These are phyloP conservation scores for Pheosia gnoma DNA, from an alignment of 2,888 invertebrate species.

Conservation along the genomic window DNA sequence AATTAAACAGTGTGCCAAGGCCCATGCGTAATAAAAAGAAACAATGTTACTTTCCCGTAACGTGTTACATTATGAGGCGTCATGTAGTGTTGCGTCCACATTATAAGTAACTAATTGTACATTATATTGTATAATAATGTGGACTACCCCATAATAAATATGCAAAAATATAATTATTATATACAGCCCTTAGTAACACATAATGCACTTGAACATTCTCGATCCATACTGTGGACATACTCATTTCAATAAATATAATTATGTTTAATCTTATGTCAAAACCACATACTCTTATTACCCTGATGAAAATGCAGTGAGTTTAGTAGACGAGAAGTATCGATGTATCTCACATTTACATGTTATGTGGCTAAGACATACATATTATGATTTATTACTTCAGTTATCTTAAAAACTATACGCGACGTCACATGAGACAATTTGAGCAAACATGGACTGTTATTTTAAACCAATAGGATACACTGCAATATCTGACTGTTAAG, in stretches of 20 bases:
- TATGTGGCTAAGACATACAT: constrained; percentile 1
- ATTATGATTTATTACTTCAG: not conserved
- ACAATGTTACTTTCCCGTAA: not conserved
- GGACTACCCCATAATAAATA: not conserved
- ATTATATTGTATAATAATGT: not conserved
- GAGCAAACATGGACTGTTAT: constrained; percentile 42
- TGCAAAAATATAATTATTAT: constrained; percentile 8
- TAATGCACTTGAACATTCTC: constrained; percentile 1
- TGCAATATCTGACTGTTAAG: not conserved
- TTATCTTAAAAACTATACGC: constrained; percentile 31
- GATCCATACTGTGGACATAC: not conserved
- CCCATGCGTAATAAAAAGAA: not conserved
- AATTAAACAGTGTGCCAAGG: not conserved
- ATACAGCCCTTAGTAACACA: not conserved
- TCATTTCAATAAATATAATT: not conserved
- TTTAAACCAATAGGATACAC: not conserved
- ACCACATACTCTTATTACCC: constrained; percentile 5
- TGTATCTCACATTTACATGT: not conserved
- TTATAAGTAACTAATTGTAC: not conserved
- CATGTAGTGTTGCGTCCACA: not conserved
- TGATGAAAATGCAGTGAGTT: not conserved
- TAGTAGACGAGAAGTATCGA: not conserved
- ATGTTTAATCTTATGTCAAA: constrained; percentile 1
- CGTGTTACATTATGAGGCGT: not conserved
- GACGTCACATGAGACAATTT: constrained; percentile 45